Conservation (phyloP, 2,113 vertebrate species). For the Xyrauchen texanus region DNA sequence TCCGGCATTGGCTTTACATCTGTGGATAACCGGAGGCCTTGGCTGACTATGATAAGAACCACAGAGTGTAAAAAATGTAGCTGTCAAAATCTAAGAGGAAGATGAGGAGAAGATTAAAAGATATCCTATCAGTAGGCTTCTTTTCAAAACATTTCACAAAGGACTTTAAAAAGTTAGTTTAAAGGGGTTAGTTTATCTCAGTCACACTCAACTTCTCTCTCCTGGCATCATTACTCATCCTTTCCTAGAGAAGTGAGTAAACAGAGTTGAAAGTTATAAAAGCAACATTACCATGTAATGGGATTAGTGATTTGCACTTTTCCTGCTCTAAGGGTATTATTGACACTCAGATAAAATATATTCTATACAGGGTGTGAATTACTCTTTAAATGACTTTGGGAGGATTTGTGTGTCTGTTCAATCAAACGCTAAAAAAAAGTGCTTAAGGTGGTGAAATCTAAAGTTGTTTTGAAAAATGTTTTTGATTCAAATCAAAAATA, state of each 20-base stretch:
- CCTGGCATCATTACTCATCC: constrained; percentile 16
- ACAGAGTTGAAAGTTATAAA: constrained; percentile 11
- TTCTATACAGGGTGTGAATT: too few species aligned
- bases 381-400: too few species aligned
- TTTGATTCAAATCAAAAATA: too few species aligned
- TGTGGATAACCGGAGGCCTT: neutral
- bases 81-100: constrained; percentile 12
- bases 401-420: too few species aligned
- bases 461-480: too few species aligned
- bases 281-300: neutral
- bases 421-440: too few species aligned
- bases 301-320: neutral
- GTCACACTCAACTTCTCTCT: neutral
- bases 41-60: constrained; percentile 11
- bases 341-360: neutral
- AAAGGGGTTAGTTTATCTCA: neutral
- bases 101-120: constrained; percentile 23
- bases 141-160: too few species aligned
- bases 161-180: neutral
- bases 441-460: too few species aligned
- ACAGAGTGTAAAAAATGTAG: constrained; percentile 3
- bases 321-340: neutral
- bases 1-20: neutral
- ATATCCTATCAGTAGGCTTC: neutral
- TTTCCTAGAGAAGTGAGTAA: neutral